A percentile compares a stretch with the other conserved stretches of the same genome.
These are phyloP conservation scores for Seriola dumerili DNA, from an alignment of 2,113 vertebrate genomes.

Conservation along the genomic window DNA sequence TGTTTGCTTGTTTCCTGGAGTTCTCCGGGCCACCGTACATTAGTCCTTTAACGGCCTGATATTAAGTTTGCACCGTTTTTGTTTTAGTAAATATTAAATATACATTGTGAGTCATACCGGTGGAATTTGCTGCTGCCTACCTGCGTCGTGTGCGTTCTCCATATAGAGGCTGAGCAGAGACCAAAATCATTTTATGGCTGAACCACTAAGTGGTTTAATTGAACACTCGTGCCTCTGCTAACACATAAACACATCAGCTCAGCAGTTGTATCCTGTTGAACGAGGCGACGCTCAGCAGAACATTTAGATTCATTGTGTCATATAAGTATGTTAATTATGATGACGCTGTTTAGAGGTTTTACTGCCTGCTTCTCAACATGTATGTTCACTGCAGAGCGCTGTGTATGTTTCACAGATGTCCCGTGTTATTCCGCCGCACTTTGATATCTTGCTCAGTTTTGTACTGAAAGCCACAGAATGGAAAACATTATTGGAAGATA, in stretches of 20 bases:
- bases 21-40: too few species aligned
- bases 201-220: constrained; percentile 63
- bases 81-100: too few species aligned
- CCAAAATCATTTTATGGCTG: constrained; percentile 47
- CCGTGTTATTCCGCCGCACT: constrained; percentile 21
- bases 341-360: background rate
- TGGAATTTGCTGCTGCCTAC: constrained; percentile 33
- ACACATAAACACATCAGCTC: constrained; percentile 37
- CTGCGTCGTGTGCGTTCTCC: constrained; percentile 60
- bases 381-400: background rate
- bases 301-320: background rate
- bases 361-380: constrained; percentile 11
- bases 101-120: constrained; percentile 15
- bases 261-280: background rate
- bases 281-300: background rate
- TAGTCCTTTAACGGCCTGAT: background rate
- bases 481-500: constrained; percentile 75
- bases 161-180: constrained; percentile 28
- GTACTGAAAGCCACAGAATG: constrained; percentile 62
- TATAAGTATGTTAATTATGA: background rate
- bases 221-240: constrained; percentile 42
- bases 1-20: too few species aligned
- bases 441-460: constrained; percentile 61
- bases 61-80: background rate
- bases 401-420: constrained; percentile 60